These are phyloP conservation scores for Melanocharis versteri DNA, from an alignment of 2,113 vertebrate species.

Conservation along the genomic window DNA sequence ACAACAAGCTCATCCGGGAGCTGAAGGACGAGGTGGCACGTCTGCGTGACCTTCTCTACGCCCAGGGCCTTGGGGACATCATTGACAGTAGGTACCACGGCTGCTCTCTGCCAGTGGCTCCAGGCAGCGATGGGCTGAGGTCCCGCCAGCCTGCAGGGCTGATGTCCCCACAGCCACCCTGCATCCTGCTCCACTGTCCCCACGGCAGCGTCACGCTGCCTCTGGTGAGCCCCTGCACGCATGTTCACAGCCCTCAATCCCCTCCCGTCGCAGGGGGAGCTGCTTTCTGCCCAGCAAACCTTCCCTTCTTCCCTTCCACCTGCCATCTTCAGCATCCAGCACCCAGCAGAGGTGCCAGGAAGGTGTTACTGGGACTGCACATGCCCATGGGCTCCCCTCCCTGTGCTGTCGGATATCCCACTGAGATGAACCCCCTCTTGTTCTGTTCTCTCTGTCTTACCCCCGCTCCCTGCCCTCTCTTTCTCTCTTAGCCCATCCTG, in stretches of 20 bases:
- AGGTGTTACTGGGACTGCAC: background rate
- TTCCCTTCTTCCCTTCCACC: background rate
- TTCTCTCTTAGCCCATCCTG: constrained; percentile 73
- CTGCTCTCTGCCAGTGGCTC: background rate
- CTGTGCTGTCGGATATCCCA: background rate
- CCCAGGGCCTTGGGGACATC: constrained; percentile 95
- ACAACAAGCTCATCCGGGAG: constrained; percentile 93
- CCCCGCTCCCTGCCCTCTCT: constrained; percentile 41
- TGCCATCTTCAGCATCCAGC: background rate
- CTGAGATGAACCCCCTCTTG: constrained; percentile 64
- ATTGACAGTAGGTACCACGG: constrained; percentile 85
- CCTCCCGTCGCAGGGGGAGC: background rate
- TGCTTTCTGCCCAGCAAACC: background rate
- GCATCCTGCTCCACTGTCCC: background rate
- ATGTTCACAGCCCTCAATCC: background rate
- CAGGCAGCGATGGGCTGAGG: background rate
- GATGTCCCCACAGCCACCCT: background rate
- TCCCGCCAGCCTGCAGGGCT: background rate
- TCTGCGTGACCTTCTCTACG: constrained; percentile 87
- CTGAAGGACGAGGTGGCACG: constrained; percentile 96
- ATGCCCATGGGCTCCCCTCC: background rate
- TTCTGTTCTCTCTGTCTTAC: constrained; percentile 74
- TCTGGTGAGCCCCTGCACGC: fast-evolving
- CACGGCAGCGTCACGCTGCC: background rate
- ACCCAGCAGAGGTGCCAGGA: background rate